Evolutionary conservation across 2,888 invertebrate genomes (phyloP), one percentile per base, ranked within the genome.

Genomic region (Podotricha telesiphe): DNA sequence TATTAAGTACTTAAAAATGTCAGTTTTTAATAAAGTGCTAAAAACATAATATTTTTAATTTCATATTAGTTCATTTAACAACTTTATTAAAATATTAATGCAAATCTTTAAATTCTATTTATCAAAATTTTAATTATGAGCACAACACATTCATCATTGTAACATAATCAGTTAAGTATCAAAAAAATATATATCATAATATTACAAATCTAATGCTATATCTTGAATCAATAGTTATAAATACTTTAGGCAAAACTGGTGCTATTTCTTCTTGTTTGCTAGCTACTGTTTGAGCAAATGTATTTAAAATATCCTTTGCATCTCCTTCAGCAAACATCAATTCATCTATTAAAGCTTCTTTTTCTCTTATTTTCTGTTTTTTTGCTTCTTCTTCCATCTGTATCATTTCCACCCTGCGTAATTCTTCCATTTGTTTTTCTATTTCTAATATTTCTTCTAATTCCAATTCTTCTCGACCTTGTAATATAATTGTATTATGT

Each of bases 341-440:
- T 84, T 99, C 98, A 87, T 99, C 98, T 70, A 99, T 98, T 6
- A 99, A 89, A 0, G 97, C 98, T 84, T 99, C 98, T 78, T 98
- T 98, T 75, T 97, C 96, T 47, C 96, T 94, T 20, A 96, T 95
- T 86, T 98, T 98, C 75, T 96, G 96, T 81, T 95, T 96, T 79
- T 97, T 97, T 0, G 95, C 95, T 84, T 97, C 94, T 89, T 82
- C 95, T 93, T 90, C 96, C 86, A 92, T 77, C 2, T 95, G 94
- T n/a, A 94, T 85, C 0, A 96, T 84, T 81, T 97, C 96, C 67
- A 95, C 93, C 72, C 95, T 95, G 61, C 97, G 93, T 0, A 95
- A 90, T 73, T 97, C 96, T 73, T 96, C 96, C 80, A 95, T 95
- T 78, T 95, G 95, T 72, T 96, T 96, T 80, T 98, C 98, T 73